Evolutionary conservation across 2,113 vertebrate genomes (phyloP).

Genomic region (Sitta europaea): DNA sequence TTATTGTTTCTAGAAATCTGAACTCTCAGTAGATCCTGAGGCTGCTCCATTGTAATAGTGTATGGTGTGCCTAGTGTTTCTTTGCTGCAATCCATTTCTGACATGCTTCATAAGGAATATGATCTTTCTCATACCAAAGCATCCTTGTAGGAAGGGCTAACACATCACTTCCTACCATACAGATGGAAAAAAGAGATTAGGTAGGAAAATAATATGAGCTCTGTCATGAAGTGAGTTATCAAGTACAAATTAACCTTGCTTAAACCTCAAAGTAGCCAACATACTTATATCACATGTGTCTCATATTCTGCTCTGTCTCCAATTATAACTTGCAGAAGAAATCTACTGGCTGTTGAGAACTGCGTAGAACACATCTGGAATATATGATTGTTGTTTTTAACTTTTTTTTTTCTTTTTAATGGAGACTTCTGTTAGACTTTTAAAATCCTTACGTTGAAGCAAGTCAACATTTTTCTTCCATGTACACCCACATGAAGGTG

Average conservation of each 20-base stretch:
- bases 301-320: not conserved
- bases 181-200: not conserved
- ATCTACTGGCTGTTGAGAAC: not conserved
- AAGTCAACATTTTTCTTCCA: not conserved
- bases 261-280: not conserved
- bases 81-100: not conserved
- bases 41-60: not conserved
- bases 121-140: not conserved
- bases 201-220: not conserved
- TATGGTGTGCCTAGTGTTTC: not conserved
- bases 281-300: not conserved
- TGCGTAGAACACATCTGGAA: rapidly evolving
- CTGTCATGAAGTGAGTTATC: not conserved
- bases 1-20: not conserved
- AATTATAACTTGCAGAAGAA: not conserved
- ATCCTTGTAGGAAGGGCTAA: not conserved
- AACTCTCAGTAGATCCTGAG: not conserved
- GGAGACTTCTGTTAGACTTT: not conserved
- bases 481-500: not conserved
- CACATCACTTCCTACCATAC: not conserved
- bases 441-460: not conserved
- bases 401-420: not conserved
- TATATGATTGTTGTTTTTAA: not conserved
- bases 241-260: not conserved
- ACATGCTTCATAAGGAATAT: not conserved